Percentiles rank a stretch among this genome's conserved stretches.
Evolutionary conservation across 2,113 vertebrate species (phyloP).

Genomic region (Choloepus hoffmanni): DNA sequence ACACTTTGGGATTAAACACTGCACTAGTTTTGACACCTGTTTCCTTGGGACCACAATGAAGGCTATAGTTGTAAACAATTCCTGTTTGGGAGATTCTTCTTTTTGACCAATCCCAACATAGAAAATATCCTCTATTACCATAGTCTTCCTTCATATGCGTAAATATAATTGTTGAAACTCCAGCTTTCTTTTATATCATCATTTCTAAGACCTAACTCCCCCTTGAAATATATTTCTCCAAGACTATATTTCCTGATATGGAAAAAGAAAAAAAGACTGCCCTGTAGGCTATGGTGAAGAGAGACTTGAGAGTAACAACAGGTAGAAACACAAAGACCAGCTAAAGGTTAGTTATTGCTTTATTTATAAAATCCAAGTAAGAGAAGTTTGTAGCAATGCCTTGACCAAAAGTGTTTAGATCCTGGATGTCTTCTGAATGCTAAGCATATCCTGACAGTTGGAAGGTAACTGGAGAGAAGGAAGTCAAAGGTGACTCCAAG

Average conservation of each 20-base stretch:
- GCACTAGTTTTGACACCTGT: neutral
- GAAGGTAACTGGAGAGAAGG: neutral
- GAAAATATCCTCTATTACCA: neutral
- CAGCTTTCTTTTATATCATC: conserved; percentile 17
- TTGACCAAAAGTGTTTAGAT: neutral
- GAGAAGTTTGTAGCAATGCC: neutral
- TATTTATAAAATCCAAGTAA: neutral
- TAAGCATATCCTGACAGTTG: neutral
- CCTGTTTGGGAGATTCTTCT: neutral
- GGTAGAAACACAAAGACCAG: neutral
- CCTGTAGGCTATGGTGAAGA: neutral
- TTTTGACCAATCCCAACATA: neutral
- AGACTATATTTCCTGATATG: neutral
- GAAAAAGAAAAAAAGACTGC: neutral
- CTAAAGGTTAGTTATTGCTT: neutral
- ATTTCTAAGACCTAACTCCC: neutral
- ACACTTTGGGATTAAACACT: neutral
- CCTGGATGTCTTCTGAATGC: neutral
- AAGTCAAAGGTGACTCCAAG: neutral
- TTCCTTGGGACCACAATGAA: neutral
- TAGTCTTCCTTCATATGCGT: neutral
- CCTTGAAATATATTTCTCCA: conserved; percentile 5
- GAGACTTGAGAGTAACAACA: neutral
- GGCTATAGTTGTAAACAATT: neutral
- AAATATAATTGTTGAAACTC: neutral